A percentile compares a stretch with the other conserved stretches of the same genome.
Conservation (phyloP, 2,113 vertebrate species). For the Crotalus horridus region DNA sequence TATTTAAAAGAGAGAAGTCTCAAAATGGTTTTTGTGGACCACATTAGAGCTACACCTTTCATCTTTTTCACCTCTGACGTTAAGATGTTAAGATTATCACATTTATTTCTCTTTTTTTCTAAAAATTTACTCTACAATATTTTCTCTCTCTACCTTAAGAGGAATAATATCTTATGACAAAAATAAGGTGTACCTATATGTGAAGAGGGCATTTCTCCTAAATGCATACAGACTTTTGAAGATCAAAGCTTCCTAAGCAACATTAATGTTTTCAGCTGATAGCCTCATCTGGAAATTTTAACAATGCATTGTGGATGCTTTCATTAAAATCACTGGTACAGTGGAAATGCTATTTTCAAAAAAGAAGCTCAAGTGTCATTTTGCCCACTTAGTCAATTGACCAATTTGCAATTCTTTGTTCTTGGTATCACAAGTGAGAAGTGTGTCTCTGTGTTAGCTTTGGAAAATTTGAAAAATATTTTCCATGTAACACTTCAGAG, state of each 20-base stretch:
- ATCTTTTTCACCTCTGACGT: neutral
- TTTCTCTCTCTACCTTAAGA: neutral
- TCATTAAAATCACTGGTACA: neutral
- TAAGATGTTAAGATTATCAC: neutral
- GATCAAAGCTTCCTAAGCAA: neutral
- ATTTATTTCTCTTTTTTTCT: neutral
- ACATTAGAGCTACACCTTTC: neutral
- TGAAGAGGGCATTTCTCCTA: neutral
- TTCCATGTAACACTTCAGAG: neutral
- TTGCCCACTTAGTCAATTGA: neutral
- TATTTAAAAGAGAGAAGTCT: neutral
- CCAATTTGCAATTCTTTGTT: neutral
- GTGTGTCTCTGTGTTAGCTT: neutral
- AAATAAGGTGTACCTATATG: neutral
- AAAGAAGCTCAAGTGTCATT: neutral
- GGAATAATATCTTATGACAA: neutral
- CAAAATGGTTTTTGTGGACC: neutral
- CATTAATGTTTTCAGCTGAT: neutral
- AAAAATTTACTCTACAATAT: neutral
- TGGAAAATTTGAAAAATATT: neutral
- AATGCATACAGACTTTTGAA: neutral
- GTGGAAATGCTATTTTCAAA: neutral
- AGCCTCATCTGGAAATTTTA: neutral
- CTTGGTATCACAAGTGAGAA: neutral
- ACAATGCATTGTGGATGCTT: neutral